These are phyloP conservation scores for Stratiolaelaps scimitus DNA, from an alignment of 1,140 invertebrate genomes.

Conservation along the genomic window DNA sequence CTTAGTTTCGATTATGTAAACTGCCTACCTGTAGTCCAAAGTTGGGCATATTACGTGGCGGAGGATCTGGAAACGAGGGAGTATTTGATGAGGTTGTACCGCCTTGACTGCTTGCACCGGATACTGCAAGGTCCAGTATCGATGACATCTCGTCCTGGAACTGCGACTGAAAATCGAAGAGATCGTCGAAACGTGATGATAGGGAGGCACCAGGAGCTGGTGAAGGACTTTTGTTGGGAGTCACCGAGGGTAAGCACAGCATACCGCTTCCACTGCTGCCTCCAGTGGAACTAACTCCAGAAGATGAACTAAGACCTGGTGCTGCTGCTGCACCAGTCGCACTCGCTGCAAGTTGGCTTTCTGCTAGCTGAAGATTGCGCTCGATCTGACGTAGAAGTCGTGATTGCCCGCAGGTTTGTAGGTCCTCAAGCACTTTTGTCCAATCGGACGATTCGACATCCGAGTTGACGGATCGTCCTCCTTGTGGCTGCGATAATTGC, in stretches of 20 bases:
- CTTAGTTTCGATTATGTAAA: too few relatives aligned
- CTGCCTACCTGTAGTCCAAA: conserved; percentile 1
- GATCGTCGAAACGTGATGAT: conserved; percentile 20
- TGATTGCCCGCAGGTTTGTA: conserved; percentile 36
- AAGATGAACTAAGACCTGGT: neutral
- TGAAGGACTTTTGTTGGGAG: conserved; percentile 23
- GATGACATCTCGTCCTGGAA: conserved; percentile 27
- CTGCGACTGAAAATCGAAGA: conserved; percentile 16
- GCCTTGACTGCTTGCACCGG: conserved; percentile 15
- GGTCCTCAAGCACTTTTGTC: conserved; percentile 39
- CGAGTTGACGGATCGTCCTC: conserved; percentile 36
- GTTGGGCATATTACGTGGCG: neutral
- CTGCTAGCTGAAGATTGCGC: conserved; percentile 23
- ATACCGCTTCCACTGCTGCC: neutral
- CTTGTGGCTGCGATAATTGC: conserved; percentile 28
- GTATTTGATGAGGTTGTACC: conserved; percentile 14
- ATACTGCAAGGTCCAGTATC: neutral
- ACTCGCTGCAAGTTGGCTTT: conserved; percentile 2
- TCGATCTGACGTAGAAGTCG: conserved; percentile 34
- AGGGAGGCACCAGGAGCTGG: neutral
- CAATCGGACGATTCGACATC: conserved; percentile 38
- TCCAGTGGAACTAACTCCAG: too few relatives aligned
- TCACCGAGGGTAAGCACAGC: neutral
- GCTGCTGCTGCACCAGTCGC: neutral
- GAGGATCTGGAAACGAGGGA: conserved; percentile 17